Evolutionary conservation across 2,113 vertebrate species (phyloP), one percentile per base, ranked within the genome.

Genomic region (Hymenochirus boettgeri): DNA sequence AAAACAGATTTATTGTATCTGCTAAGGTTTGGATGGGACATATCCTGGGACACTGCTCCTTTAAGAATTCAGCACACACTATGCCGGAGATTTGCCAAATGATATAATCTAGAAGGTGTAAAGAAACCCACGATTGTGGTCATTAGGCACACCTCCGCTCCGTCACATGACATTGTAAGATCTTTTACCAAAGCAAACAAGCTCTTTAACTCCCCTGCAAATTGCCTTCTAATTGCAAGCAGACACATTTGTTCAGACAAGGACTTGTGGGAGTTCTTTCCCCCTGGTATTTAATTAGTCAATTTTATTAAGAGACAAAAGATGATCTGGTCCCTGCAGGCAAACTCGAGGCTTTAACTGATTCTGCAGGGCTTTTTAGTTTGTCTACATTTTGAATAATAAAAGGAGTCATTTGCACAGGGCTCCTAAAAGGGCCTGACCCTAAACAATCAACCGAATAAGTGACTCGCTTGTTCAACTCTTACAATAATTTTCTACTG

Each of bases 81-180:
- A n/a, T n/a, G n/a, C n/a, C n/a, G n/a, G n/a, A n/a, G n/a, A n/a
- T n/a, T n/a, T n/a, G n/a, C n/a, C n/a, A n/a, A n/a, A n/a, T n/a
- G n/a, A n/a, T n/a, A n/a, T n/a, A n/a, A n/a, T n/a, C n/a, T n/a
- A n/a, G 10, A 66, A 22, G 51, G 64, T 52, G 56, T 58, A 59
- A 53, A 19, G 15, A 69, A 70, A 73, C 70, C 62, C 64, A 23
- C 71, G 74, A 74, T n/a, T 67, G 72, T 62, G 55, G 50, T 80
- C 75, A 81, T 82, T 82, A 83, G 80, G 73, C 73, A 72, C 73
- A 75, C 33, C 13, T 15, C 39, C 6, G 83, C 80, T 72, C 79
- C 79, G 45, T 77, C 79, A 73, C 77, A 80, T 80, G 84, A 79
- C 79, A 83, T 80, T 79, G 74, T 57, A 66, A 45, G 65, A 77